These are phyloP conservation scores for Chironomus tepperi DNA, from an alignment of 1,140 invertebrate species.

Conservation along the genomic window DNA sequence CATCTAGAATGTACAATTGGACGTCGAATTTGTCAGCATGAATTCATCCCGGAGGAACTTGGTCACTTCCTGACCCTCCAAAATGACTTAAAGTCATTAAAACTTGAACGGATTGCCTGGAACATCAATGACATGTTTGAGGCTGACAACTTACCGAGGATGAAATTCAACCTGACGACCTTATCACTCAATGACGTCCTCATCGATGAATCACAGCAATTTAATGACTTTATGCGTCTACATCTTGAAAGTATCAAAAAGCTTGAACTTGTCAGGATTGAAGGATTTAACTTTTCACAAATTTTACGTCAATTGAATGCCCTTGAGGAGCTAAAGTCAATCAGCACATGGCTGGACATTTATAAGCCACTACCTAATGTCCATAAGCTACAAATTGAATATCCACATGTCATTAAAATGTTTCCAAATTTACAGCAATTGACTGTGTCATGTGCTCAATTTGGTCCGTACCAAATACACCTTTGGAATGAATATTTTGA, in stretches of 20 bases:
- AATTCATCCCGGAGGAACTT: background rate
- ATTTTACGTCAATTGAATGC: background rate
- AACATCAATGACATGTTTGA: background rate
- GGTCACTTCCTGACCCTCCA: background rate
- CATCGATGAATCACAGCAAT: background rate
- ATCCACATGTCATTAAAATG: background rate
- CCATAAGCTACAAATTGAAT: background rate
- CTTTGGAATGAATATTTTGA: background rate
- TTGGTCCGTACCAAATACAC: background rate
- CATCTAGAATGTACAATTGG: background rate
- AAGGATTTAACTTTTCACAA: background rate
- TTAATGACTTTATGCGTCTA: background rate
- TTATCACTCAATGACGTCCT: background rate
- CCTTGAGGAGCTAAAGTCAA: background rate
- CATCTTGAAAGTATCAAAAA: background rate
- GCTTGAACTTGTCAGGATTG: background rate
- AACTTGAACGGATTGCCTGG: background rate
- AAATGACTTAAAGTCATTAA: background rate
- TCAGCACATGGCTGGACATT: background rate
- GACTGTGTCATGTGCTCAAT: background rate
- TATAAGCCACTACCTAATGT: background rate
- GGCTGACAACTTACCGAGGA: background rate
- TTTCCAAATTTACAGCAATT: background rate
- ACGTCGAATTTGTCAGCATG: background rate
- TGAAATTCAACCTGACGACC: background rate